phyloP scores from a whole-genome alignment of 2,113 vertebrate genomes.

The Seriola dumerili region DNA sequence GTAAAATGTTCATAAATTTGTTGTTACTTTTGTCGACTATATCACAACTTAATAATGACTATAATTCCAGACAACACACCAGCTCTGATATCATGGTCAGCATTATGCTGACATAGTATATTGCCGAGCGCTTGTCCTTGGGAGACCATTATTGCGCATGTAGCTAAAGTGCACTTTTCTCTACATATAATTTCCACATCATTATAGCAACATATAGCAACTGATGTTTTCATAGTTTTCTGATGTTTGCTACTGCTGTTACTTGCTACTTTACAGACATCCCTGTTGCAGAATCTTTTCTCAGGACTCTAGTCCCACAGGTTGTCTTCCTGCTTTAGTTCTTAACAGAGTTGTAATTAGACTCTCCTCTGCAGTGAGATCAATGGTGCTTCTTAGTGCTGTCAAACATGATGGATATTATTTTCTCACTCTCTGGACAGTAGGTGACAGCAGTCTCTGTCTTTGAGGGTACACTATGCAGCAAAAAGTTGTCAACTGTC shows the following conservation, averaged over 20 bases:
- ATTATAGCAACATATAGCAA: not conserved
- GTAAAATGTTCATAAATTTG: no score
- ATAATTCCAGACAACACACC: no score
- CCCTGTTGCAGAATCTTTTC: not conserved
- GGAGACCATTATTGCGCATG: no score
- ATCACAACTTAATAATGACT: no score
- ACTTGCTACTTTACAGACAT: not conserved
- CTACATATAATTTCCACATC: no score
- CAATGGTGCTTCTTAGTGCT: slow-evolving; percentile 50
- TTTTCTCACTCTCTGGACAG: slow-evolving; percentile 44
- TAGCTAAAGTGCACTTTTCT: no score
- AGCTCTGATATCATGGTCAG: no score
- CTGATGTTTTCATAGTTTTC: not conserved
- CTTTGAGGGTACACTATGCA: slow-evolving; percentile 44
- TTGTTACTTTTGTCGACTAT: no score
- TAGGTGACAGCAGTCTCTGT: slow-evolving; percentile 55
- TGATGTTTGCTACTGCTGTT: not conserved
- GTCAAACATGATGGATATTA: slow-evolving; percentile 68
- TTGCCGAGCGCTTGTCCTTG: no score
- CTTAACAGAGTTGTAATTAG: slow-evolving; percentile 63
- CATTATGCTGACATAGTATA: no score
- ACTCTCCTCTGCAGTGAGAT: slow-evolving; percentile 42
- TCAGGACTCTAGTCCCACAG: slow-evolving; percentile 5
- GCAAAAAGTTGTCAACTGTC: slow-evolving; percentile 57
- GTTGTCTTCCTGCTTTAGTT: slow-evolving; percentile 15